These are phyloP conservation scores for Onychomys torridus DNA, from an alignment of 2,797 vertebrate genomes.

Conservation along the genomic window DNA sequence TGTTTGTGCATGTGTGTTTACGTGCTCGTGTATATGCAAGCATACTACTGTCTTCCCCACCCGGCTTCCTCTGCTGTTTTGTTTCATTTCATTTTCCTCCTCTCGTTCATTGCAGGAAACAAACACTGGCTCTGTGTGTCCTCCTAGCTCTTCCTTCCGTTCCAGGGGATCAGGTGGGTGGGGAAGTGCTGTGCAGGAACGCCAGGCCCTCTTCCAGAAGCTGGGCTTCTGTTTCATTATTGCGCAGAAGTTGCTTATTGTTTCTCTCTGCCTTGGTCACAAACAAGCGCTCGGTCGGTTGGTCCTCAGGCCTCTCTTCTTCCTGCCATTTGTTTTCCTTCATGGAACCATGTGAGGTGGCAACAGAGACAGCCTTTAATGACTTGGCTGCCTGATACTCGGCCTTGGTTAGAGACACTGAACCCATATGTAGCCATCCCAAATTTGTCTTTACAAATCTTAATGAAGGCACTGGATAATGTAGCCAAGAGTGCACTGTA, in stretches of 20 bases:
- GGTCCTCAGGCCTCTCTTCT: conserved; percentile 50
- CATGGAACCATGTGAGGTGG: conserved; percentile 70
- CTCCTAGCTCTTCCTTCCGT: conserved; percentile 79
- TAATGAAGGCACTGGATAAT: not conserved
- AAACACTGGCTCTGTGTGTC: conserved; percentile 78
- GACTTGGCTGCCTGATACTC: not conserved
- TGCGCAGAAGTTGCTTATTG: conserved; percentile 83
- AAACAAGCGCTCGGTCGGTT: conserved; percentile 74
- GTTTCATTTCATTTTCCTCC: not conserved
- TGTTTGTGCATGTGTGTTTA: not conserved
- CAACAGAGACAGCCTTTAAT: not conserved
- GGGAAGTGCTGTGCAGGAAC: conserved; percentile 83
- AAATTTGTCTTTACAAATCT: not conserved
- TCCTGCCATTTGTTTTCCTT: conserved; percentile 53
- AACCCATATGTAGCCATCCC: not conserved
- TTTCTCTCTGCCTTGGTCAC: conserved; percentile 74
- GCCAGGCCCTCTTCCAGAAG: conserved; percentile 81
- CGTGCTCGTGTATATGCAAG: accelerated
- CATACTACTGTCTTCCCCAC: not conserved
- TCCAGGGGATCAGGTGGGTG: conserved; percentile 82
- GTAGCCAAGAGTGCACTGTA: not conserved
- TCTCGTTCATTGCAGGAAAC: conserved; percentile 57
- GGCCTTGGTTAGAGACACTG: not conserved
- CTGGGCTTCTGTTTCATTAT: conserved; percentile 80
- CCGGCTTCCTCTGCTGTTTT: conserved; percentile 2